phyloP scores from a whole-genome alignment of 2,113 vertebrate genomes.

The Triplophysa siluroides region DNA sequence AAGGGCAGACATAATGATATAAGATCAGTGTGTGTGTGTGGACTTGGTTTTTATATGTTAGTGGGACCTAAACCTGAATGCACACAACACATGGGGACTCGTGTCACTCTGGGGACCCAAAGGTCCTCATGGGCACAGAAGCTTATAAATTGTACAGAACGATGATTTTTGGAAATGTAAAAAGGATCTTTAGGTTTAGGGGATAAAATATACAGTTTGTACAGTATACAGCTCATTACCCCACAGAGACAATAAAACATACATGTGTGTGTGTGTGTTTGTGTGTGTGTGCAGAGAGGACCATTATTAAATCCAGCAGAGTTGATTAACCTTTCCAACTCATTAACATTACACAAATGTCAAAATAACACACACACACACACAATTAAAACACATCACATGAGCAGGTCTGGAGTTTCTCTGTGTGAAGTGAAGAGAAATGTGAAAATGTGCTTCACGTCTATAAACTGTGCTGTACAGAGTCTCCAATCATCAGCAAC shows the following conservation, averaged over 20 bases:
- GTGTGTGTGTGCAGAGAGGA: background rate
- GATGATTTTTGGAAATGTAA: too few relatives aligned
- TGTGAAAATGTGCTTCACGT: background rate
- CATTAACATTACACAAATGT: constrained; percentile 53
- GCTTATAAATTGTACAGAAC: too few relatives aligned
- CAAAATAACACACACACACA: constrained; percentile 34
- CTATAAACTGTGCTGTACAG: constrained; percentile 10
- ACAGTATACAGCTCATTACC: too few relatives aligned
- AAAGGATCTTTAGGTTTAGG: too few relatives aligned
- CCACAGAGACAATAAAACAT: too few relatives aligned
- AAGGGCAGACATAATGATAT: background rate
- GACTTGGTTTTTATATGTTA: too few relatives aligned
- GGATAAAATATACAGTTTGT: too few relatives aligned
- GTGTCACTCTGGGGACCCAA: too few relatives aligned
- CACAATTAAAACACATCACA: background rate
- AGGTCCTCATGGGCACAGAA: too few relatives aligned
- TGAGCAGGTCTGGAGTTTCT: background rate
- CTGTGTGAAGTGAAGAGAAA: background rate
- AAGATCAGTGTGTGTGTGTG: background rate
- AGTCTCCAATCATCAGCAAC: constrained; percentile 25
- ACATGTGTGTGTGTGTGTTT: background rate
- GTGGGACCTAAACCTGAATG: too few relatives aligned
- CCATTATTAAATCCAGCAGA: constrained; percentile 27
- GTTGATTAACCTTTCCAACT: constrained; percentile 49
- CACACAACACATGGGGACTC: too few relatives aligned